A percentile compares a stretch with the other conserved stretches of the same genome.
Conservation (phyloP, 2,113 vertebrate genomes). For the Gallinago undulata region DNA sequence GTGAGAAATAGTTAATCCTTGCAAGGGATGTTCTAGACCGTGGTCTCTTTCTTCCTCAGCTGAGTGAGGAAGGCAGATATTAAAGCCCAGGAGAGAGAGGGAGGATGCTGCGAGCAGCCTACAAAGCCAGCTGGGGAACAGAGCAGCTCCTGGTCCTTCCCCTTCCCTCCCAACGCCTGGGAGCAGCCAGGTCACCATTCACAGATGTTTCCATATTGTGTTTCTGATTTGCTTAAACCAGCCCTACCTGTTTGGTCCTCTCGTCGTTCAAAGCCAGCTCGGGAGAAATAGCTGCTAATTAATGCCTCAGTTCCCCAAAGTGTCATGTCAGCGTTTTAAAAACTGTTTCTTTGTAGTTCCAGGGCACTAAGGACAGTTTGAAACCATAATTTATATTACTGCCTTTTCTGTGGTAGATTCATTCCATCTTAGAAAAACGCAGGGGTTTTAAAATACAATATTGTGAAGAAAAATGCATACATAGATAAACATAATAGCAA, state of each 20-base stretch:
- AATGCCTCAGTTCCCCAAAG: not conserved
- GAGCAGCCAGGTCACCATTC: not conserved
- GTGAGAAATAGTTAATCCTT: not conserved
- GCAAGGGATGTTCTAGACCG: fast-evolving
- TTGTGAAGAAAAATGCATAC: not conserved
- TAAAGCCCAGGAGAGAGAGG: not conserved
- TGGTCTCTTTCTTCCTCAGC: not conserved
- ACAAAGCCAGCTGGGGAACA: not conserved
- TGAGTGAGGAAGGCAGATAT: not conserved
- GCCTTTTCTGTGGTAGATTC: not conserved
- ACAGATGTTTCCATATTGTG: not conserved
- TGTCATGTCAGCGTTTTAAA: not conserved
- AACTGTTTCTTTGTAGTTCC: not conserved
- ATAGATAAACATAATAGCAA: not conserved
- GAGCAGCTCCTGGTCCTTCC: not conserved
- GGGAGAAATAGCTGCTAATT: not conserved
- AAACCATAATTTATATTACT: not conserved
- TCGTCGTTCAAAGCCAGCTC: not conserved
- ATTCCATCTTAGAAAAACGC: not conserved
- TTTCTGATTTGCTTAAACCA: not conserved
- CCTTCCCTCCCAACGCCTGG: not conserved
- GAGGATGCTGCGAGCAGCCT: not conserved
- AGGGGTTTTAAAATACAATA: not conserved
- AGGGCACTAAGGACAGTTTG: not conserved
- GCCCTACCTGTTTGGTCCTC: not conserved